A percentile compares a stretch with the other conserved stretches of the same genome.
Evolutionary conservation across 2,888 invertebrate species (phyloP).

Genomic region (Entomobrya multifasciata): DNA sequence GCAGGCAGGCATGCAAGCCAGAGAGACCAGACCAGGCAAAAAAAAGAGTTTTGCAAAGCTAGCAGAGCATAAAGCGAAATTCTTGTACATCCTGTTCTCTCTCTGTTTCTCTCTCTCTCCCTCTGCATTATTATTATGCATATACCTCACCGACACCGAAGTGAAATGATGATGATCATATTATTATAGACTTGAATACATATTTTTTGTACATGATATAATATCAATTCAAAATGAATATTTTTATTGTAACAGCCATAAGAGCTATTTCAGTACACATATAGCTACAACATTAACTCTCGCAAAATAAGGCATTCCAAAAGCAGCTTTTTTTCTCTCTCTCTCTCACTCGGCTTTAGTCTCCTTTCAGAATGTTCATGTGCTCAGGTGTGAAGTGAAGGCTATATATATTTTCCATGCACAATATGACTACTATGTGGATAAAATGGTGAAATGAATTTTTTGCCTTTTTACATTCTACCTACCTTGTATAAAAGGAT

Average conservation of each 20-base stretch:
- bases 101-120: constrained; percentile 39
- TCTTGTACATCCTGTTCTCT: constrained; percentile 66
- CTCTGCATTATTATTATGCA: constrained; percentile 32
- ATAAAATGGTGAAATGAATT: too few relatives aligned
- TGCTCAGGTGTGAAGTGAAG: constrained; percentile 67
- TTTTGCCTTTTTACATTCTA: constrained; percentile 20
- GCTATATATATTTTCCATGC: constrained; percentile 39
- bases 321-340: neutral
- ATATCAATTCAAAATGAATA: too few relatives aligned
- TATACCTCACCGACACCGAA: constrained; percentile 21
- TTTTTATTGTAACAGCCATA: neutral
- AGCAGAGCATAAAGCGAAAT: constrained; percentile 70
- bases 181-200: neutral
- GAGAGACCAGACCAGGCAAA: too few relatives aligned
- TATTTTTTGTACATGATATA: too few relatives aligned
- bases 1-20: constrained; percentile 20
- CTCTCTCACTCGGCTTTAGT: neutral
- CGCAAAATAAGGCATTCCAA: neutral
- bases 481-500: neutral
- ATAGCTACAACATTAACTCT: neutral
- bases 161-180: constrained; percentile 14
- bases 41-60: constrained; percentile 58
- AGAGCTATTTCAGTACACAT: constrained; percentile 32
- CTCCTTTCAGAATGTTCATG: constrained; percentile 61
- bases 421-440: constrained; percentile 6